Base-by-base conservation (phyloP, 2,797 vertebrate genomes). In the Mormyrus hasselquistii region DNA sequence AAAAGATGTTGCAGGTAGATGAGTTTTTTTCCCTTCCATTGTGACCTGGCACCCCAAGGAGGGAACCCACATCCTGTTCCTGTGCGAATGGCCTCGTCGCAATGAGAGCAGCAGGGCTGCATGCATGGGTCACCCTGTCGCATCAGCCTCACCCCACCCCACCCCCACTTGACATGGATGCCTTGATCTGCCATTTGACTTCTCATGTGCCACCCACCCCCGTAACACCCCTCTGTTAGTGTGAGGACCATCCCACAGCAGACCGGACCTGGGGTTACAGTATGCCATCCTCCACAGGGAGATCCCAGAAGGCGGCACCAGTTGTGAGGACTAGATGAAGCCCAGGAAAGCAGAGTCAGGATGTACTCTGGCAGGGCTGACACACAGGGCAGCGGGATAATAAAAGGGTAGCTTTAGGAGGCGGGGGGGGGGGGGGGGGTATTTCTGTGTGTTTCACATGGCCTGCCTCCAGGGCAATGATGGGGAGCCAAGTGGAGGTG, bases 271-370 rank as follows among this genome's bases (percentile, higher is more conserved):
- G 6, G 22, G 9, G 2, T 41, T 76, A 8, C 12, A 4, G 4
- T 76, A 19, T 19, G 34, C 7, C 69, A 76, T 19, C 29, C 34
- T 41, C 41, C 69, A 19, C 14, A 1, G 25, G 29, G 25, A 41
- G 69, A 76, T 76, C 69, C 34, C 69, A 41, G 14, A 41, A 12
- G 8, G 1, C 6, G 5, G 3, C 34, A 41, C 69, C 34, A 38
- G 34, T 29, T 29, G 25, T 29, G 25, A 29, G 25, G 25, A 29
- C 25, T 29, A 29, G 12, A 76, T 12, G 12, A 76, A 25, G 2
- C 34, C 29, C 69, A 41, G 69, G 19, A 73, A 14, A 93, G 95
- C 94, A 93, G 93, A 91, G 92, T 93, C 92, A 89, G 91, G 92
- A 92, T 93, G 93, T 92, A 91, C 12, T 47, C 44, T 76, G 69